Conservation (phyloP, 2,113 vertebrate genomes). For the Suricata suricatta region DNA sequence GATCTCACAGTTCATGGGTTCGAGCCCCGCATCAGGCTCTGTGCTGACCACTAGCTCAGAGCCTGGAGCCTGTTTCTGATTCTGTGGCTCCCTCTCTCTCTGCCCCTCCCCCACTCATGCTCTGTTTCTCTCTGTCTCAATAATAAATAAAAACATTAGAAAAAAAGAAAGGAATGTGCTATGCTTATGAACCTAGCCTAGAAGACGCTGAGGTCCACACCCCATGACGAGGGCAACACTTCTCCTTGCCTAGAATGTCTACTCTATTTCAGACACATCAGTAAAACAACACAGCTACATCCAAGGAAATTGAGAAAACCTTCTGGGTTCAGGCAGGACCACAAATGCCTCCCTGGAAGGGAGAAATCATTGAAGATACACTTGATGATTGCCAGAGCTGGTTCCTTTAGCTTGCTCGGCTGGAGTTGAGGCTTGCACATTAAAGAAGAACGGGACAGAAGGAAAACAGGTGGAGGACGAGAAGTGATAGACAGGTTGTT, state of each 20-base stretch:
- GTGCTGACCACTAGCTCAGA: too few species aligned
- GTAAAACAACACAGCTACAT: not conserved
- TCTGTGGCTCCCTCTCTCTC: too few species aligned
- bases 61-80: too few species aligned
- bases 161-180: not conserved
- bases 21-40: too few species aligned
- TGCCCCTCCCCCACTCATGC: too few species aligned
- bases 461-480: not conserved
- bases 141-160: too few species aligned
- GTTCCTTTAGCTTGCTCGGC: not conserved
- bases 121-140: too few species aligned
- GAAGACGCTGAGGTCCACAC: not conserved
- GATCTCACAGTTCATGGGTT: too few species aligned
- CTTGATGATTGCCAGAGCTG: not conserved
- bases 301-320: not conserved
- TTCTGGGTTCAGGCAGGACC: not conserved
- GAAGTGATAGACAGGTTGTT: not conserved
- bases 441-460: not conserved
- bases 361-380: not conserved
- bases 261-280: rapidly evolving
- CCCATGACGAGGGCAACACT: constrained; percentile 37
- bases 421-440: not conserved
- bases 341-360: not conserved
- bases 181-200: rapidly evolving
- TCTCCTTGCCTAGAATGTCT: not conserved